Base-by-base conservation (phyloP, 2,113 vertebrate genomes). In the Anseranas semipalmata region DNA sequence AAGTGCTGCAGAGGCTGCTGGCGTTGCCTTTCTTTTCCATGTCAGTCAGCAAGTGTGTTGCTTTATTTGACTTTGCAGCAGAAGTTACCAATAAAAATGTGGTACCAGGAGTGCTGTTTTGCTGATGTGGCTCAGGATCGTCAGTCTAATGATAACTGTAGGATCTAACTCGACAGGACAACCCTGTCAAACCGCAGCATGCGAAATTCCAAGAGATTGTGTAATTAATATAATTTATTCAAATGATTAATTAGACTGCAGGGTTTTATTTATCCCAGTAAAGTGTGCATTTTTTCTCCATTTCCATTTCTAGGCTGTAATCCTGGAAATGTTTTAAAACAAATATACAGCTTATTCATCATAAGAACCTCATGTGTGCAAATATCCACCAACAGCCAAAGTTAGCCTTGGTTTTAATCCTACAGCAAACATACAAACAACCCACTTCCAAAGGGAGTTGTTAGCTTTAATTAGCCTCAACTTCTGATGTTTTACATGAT, bases 321-420 rank as follows among this genome's bases (percentile, higher is more conserved):
- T 88, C 33, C 53, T 73, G 59, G 68, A 92, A n/a, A 62, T 90
- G 24, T 84, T 97, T 93, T 77, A 25, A 93, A 95, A 77, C 55
- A 90, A 95, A 75, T 50, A 56, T 6, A 27, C 33, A 87, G 77
- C 3, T 35, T 71, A 63, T 43, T 65, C 55, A 70, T 59, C 74
- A 55, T 50, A 35, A 53, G 50, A 30, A 21, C 18, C 9, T 55
- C 52, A 89, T 77, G 53, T 79, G 85, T 9, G 7, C 77, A 90
- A 88, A 53, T 19, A 66, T 58, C 45, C 55, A 56, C 71, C 19
- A 67, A 68, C 88, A 92, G 28, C 43, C 68, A 52, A 72, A 45
- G 16, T 65, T 59, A 71, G 32, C 24, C 7, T 76, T 65, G 12
- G 12, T 53, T 94, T 89, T 85, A 86, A 22, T 78, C 72, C 56